A percentile compares a stretch with the other conserved stretches of the same genome.
These are phyloP conservation scores for Chelonoidis abingdonii DNA, from an alignment of 2,113 vertebrate species.

Conservation along the genomic window DNA sequence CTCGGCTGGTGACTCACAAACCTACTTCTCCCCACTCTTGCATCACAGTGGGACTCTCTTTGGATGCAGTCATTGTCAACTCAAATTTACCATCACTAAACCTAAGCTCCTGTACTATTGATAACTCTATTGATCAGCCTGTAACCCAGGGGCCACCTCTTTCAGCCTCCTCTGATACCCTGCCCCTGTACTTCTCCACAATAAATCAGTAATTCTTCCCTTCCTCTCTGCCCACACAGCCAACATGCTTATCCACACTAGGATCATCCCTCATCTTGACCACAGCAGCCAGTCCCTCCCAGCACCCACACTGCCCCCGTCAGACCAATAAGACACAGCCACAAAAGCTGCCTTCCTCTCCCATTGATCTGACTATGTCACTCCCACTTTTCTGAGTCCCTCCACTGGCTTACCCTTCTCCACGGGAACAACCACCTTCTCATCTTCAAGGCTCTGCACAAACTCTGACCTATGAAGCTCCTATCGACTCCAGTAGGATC, in stretches of 20 bases:
- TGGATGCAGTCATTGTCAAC: neutral
- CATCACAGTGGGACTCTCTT: neutral
- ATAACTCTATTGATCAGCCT: neutral
- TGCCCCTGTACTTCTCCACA: neutral
- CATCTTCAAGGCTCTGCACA: neutral
- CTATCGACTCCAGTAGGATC: neutral
- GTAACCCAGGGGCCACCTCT: neutral
- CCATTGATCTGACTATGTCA: neutral
- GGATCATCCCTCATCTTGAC: neutral
- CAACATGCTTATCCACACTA: neutral
- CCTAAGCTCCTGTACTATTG: neutral
- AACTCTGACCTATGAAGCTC: neutral
- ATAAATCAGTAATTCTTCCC: neutral
- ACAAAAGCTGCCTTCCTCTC: neutral
- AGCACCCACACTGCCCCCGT: neutral
- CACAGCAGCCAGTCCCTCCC: neutral
- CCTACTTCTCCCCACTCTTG: neutral
- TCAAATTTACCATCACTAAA: neutral
- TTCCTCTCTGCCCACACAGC: neutral
- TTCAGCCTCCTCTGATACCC: neutral
- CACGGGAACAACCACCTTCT: neutral
- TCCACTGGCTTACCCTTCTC: neutral
- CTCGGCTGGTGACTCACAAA: neutral
- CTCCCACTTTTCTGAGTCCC: neutral
- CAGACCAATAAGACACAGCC: neutral